Evolutionary conservation across 2,888 invertebrate species (phyloP).

Genomic region (Phalangium opilio): DNA sequence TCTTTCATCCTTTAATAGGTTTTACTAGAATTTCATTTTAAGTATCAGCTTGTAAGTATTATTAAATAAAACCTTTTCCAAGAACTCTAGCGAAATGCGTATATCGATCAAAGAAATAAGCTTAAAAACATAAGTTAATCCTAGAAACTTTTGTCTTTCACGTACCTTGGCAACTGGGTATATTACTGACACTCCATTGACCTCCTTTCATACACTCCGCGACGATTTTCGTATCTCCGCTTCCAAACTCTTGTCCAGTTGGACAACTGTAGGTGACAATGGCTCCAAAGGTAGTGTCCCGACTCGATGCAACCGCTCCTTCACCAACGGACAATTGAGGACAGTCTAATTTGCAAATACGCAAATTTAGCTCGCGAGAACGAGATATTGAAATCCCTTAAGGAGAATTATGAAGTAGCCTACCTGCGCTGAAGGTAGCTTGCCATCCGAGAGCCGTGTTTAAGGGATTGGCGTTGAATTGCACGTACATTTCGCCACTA

Average conservation of each 20-base stretch:
- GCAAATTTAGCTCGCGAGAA: neutral
- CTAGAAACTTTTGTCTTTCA: no score
- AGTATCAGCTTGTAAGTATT: no score
- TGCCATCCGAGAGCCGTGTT: constrained; percentile 72
- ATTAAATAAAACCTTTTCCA: no score
- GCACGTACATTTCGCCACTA: constrained; percentile 76
- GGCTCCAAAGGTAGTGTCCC: constrained; percentile 83
- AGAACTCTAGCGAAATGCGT: no score
- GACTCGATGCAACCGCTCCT: constrained; percentile 74
- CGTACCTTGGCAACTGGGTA: constrained; percentile 78
- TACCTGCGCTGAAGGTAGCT: constrained; percentile 76
- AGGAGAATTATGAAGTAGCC: neutral
- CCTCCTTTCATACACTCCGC: constrained; percentile 78
- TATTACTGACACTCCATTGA: constrained; percentile 79
- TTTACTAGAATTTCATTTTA: no score
- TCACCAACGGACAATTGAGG: constrained; percentile 65
- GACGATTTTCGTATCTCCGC: constrained; percentile 63
- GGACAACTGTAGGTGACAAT: constrained; percentile 80
- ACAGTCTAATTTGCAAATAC: constrained; percentile 47
- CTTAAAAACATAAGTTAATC: no score
- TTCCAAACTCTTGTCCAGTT: constrained; percentile 81
- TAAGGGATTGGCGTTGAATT: constrained; percentile 72
- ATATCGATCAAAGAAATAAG: no score
- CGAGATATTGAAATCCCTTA: neutral
- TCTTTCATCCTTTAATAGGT: no score